phyloP scores from a whole-genome alignment of 2,797 vertebrate species.

The Furcifer pardalis region DNA sequence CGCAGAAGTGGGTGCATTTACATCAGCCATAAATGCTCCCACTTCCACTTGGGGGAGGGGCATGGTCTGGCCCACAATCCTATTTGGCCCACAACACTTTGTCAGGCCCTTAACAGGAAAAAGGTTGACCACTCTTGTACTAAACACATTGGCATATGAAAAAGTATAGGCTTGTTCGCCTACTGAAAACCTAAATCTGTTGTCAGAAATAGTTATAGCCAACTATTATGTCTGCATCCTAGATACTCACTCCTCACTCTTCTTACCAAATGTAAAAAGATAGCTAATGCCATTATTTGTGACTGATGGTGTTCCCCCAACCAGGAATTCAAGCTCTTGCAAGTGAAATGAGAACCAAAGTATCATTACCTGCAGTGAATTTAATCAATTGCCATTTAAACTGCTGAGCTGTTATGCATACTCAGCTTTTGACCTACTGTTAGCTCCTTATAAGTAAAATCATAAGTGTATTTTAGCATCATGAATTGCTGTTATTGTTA shows the following conservation, averaged over 20 bases:
- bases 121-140: too few relatives aligned
- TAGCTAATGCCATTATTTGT: background rate
- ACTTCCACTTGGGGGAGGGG: too few relatives aligned
- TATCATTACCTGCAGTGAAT: constrained; percentile 28
- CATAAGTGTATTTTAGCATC: constrained; percentile 38
- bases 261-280: constrained; percentile 21
- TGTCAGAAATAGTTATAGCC: background rate
- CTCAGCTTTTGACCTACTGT: constrained; percentile 10
- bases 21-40: too few relatives aligned
- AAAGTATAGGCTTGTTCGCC: too few relatives aligned
- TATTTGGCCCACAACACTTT: too few relatives aligned
- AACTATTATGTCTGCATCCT: background rate
- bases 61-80: too few relatives aligned
- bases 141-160: too few relatives aligned
- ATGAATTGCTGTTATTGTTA: constrained; percentile 15
- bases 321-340: constrained; percentile 6
- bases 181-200: background rate
- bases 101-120: too few relatives aligned
- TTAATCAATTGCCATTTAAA: constrained; percentile 49
- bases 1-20: too few relatives aligned
- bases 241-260: background rate
- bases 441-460: constrained; percentile 32
- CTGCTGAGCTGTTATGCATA: constrained; percentile 8
- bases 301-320: constrained; percentile 26
- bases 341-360: constrained; percentile 15